These are phyloP conservation scores for Trissonchulus sp. DNA, from an alignment of 2,888 invertebrate species.

Conservation along the genomic window DNA sequence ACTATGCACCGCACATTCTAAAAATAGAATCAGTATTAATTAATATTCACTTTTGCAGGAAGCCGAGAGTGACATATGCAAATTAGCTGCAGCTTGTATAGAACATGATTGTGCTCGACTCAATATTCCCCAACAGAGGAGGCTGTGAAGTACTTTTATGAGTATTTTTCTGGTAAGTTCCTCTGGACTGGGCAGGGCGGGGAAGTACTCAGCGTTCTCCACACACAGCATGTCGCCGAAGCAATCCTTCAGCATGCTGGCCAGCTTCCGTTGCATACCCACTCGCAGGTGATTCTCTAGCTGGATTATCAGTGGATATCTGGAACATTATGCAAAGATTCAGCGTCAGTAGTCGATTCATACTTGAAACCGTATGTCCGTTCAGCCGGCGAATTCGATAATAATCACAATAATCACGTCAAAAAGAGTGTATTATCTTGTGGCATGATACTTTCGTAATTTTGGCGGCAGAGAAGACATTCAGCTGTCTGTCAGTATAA, in stretches of 20 bases:
- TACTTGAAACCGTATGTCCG: too few species aligned
- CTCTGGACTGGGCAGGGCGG: conserved; percentile 52
- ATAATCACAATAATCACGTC: not conserved
- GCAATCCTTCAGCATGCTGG: conserved; percentile 48
- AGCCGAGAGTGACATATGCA: too few species aligned
- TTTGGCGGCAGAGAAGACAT: too few species aligned
- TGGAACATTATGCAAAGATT: conserved; percentile 42
- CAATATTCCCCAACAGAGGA: not conserved
- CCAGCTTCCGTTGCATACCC: conserved; percentile 55
- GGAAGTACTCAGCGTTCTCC: conserved; percentile 33
- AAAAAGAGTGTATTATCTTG: too few species aligned
- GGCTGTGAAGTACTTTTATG: conserved; percentile 46
- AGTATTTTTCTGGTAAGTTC: conserved; percentile 52
- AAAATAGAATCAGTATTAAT: too few species aligned
- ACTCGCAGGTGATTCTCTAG: conserved; percentile 58
- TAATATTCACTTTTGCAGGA: too few species aligned
- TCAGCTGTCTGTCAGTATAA: too few species aligned
- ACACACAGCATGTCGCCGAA: conserved; percentile 52
- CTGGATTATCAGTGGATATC: conserved; percentile 58
- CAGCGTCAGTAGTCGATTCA: not conserved
- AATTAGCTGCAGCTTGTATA: too few species aligned
- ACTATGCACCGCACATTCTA: too few species aligned
- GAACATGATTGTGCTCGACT: too few species aligned
- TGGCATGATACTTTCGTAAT: too few species aligned
- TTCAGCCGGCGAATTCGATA: not conserved